A percentile compares a stretch with the other conserved stretches of the same genome.
Evolutionary conservation across 2,888 invertebrate genomes (phyloP).

Genomic region (Spodoptera littoralis): DNA sequence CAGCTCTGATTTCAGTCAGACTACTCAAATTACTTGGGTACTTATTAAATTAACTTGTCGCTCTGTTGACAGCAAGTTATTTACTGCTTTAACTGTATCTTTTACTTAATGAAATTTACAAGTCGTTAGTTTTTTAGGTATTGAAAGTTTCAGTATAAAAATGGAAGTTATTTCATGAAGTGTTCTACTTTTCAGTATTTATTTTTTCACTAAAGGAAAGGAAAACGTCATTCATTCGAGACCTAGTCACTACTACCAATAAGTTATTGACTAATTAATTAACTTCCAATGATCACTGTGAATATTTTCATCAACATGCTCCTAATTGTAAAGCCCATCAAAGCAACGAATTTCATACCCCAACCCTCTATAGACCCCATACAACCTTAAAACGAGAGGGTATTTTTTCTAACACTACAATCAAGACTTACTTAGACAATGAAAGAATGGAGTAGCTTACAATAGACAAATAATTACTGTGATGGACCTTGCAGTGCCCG

Average conservation of each 20-base stretch:
- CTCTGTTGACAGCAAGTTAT: constrained; percentile 15
- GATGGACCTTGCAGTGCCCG: constrained; percentile 51
- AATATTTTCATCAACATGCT: no score
- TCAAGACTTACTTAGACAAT: constrained; percentile 15
- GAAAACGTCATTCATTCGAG: no score
- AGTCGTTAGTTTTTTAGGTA: no score
- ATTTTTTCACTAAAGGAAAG: no score
- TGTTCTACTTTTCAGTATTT: no score
- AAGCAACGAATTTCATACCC: not conserved
- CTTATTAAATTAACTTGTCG: constrained; percentile 35
- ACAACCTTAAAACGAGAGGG: not conserved
- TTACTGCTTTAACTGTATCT: constrained; percentile 7
- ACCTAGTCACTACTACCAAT: no score
- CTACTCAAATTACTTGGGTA: constrained; percentile 34
- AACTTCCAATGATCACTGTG: no score
- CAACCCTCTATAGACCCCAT: not conserved
- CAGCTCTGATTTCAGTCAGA: constrained; percentile 33
- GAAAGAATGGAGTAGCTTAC: constrained; percentile 19
- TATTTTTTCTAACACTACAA: not conserved
- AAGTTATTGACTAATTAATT: no score
- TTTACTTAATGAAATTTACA: not conserved
- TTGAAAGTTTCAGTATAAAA: no score
- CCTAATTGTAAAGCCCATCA: not conserved
- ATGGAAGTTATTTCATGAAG: no score
- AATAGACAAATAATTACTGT: constrained; percentile 50